Percentiles rank a stretch among this genome's conserved stretches.
Conservation (phyloP, 2,113 vertebrate species). For the Uria lomvia region DNA sequence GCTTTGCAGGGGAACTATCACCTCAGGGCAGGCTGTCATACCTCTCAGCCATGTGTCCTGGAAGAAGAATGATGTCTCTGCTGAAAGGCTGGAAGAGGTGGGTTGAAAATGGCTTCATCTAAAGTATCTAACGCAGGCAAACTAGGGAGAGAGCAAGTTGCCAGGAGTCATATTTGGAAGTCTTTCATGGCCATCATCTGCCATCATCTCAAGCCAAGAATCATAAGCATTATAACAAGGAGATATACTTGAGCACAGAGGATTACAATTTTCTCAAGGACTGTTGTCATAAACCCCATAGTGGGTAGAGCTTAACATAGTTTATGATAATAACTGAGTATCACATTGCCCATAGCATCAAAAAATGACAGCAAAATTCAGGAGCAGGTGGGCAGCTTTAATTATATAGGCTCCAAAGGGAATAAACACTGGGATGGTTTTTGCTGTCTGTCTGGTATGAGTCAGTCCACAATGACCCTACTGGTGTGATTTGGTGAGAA, state of each 20-base stretch:
- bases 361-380: slow-evolving; percentile 65
- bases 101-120: neutral
- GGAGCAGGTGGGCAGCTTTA: slow-evolving; percentile 65
- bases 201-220: slow-evolving; percentile 55
- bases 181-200: slow-evolving; percentile 30
- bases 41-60: neutral
- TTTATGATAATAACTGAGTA: slow-evolving; percentile 58
- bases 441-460: slow-evolving; percentile 55
- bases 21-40: neutral
- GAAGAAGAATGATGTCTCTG: neutral
- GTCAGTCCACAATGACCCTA: slow-evolving; percentile 24
- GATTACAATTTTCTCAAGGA: slow-evolving; percentile 65
- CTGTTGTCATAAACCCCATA: slow-evolving; percentile 40
- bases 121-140: neutral
- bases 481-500: slow-evolving; percentile 3
- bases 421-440: slow-evolving; percentile 50
- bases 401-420: slow-evolving; percentile 59
- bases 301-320: slow-evolving; percentile 59
- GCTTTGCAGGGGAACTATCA: neutral
- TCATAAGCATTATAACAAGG: slow-evolving; percentile 65
- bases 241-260: slow-evolving; percentile 51
- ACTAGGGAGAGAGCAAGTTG: neutral
- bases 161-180: slow-evolving; percentile 37
- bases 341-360: slow-evolving; percentile 47
- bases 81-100: neutral